Conservation (phyloP, 2,888 invertebrate genomes). For the Drosophila picticornis region DNA sequence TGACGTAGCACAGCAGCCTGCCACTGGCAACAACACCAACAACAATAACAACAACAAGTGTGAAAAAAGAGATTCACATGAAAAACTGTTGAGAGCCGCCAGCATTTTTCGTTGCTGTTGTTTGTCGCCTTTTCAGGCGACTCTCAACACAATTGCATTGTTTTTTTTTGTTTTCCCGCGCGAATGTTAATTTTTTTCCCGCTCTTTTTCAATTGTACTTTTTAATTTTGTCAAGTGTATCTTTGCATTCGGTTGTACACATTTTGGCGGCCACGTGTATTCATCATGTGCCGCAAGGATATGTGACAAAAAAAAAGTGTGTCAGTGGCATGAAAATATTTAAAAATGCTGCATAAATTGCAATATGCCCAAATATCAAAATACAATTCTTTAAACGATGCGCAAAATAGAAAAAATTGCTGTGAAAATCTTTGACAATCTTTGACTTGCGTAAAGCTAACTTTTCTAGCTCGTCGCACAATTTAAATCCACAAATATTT, state of each 20-base stretch:
- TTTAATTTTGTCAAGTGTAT: slow-evolving; percentile 46
- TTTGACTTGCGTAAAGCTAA: neutral
- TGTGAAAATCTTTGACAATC: neutral
- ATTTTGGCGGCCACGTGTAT: slow-evolving; percentile 25
- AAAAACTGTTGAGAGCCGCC: slow-evolving; percentile 28
- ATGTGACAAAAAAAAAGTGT: slow-evolving; percentile 12
- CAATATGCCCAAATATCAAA: neutral
- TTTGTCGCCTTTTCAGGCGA: slow-evolving; percentile 9
- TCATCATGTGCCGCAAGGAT: slow-evolving; percentile 39
- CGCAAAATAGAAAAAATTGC: too few species aligned
- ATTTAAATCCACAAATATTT: neutral
- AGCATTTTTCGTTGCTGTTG: slow-evolving; percentile 34
- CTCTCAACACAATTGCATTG: slow-evolving; percentile 13
- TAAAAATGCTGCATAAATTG: neutral
- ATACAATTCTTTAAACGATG: neutral
- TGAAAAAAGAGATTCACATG: neutral
- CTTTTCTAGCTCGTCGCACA: too few species aligned
- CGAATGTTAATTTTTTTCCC: slow-evolving; percentile 9
- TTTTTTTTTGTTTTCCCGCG: slow-evolving; percentile 25
- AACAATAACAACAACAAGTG: neutral
- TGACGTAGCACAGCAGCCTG: slow-evolving; percentile 51
- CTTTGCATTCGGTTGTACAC: slow-evolving; percentile 1
- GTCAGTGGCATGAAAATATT: slow-evolving; percentile 1
- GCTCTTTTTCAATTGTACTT: slow-evolving; percentile 16
- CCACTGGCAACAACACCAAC: slow-evolving; percentile 27